Percentiles rank a stretch among this genome's conserved stretches.
Conservation (phyloP, 64 coral and sea anemone genomes). For the Astreopora myriophthalma region DNA sequence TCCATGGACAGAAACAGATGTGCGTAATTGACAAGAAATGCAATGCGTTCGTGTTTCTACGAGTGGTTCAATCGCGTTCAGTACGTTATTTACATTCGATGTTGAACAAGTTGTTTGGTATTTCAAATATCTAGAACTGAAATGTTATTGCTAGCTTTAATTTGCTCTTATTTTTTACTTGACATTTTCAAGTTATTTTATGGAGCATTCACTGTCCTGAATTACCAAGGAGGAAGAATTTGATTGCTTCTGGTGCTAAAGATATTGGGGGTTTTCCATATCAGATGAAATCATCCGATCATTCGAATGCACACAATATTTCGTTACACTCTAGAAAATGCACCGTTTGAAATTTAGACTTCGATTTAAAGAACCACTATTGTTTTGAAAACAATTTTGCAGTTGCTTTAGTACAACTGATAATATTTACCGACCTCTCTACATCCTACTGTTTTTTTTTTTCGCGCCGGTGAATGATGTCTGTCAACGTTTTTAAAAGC, state of each 20-base stretch:
- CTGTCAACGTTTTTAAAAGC: not conserved
- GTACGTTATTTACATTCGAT: not conserved
- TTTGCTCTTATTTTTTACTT: not conserved
- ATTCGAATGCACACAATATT: not conserved
- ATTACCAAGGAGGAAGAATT: not conserved
- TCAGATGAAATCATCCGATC: not conserved
- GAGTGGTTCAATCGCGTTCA: not conserved
- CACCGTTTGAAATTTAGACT: not conserved
- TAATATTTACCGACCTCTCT: not conserved
- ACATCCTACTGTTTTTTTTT: not conserved
- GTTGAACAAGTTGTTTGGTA: not conserved
- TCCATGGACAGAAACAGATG: not conserved
- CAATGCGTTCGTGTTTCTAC: not conserved
- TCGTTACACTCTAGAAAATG: not conserved
- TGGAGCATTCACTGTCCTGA: not conserved
- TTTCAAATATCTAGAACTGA: not conserved
- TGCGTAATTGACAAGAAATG: not conserved
- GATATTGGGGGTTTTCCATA: not conserved
- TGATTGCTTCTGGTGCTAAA: not conserved
- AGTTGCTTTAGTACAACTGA: not conserved
- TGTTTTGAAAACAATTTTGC: not conserved
- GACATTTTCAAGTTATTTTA: not conserved
- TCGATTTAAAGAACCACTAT: not conserved
- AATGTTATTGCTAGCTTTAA: not conserved
- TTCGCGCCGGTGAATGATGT: not conserved